These are phyloP conservation scores for Chondrosia reniformis DNA, from an alignment of 37 sponge, comb jelly and placozoan genomes.

Conservation along the genomic window DNA sequence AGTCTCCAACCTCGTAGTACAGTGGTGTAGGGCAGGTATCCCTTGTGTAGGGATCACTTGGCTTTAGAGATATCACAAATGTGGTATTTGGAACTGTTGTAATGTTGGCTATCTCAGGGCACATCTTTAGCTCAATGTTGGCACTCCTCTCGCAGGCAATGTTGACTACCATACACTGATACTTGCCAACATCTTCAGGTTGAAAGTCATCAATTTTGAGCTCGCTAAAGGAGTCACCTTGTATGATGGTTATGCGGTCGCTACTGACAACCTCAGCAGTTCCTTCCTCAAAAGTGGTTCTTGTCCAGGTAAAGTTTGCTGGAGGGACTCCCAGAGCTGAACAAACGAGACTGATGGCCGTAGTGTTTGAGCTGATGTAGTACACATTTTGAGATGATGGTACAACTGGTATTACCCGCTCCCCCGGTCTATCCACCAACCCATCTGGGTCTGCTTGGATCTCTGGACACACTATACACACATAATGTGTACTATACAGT, in stretches of 20 bases:
- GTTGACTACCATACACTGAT: not conserved
- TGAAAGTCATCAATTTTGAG: not conserved
- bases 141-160: not conserved
- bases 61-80: not conserved
- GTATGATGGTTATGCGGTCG: not conserved
- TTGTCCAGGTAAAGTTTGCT: constrained; percentile 1
- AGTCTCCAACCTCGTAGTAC: not conserved
- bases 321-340: not conserved
- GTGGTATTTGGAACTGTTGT: not conserved
- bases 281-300: too few species aligned
- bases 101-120: not conserved
- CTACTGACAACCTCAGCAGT: not conserved
- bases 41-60: not conserved
- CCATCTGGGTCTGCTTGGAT: too few species aligned
- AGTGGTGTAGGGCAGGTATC: not conserved
- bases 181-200: not conserved
- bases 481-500: too few species aligned
- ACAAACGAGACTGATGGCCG: not conserved
- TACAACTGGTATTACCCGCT: too few species aligned
- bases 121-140: not conserved
- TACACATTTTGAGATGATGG: too few species aligned
- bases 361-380: too few species aligned
- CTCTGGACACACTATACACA: too few species aligned
- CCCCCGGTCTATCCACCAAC: too few species aligned
- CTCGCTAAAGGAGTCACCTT: not conserved